phyloP scores from a whole-genome alignment of 2,113 vertebrate genomes.

The Ophthalmolycus amberensis region DNA sequence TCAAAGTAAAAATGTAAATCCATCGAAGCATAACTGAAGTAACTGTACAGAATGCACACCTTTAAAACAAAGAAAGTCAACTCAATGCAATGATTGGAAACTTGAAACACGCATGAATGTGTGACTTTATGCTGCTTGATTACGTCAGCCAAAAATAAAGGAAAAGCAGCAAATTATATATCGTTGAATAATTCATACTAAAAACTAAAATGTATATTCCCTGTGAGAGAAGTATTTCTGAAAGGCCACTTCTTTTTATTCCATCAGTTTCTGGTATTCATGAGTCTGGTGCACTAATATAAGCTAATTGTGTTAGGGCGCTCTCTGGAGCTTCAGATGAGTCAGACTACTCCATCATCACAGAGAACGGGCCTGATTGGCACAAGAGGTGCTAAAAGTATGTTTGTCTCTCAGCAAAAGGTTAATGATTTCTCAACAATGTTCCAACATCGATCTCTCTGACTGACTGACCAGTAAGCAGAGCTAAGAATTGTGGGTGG shows the following conservation, averaged over 20 bases:
- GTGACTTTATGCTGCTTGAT: background rate
- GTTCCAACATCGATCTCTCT: slow-evolving; percentile 23
- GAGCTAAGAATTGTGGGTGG: background rate
- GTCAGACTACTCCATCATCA: slow-evolving; percentile 44
- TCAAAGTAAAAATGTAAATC: background rate
- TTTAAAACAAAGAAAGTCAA: background rate
- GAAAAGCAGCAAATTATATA: background rate
- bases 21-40: background rate
- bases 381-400: slow-evolving; percentile 33
- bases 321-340: slow-evolving; percentile 40
- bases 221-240: background rate
- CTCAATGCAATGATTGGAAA: background rate
- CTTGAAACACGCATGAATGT: background rate
- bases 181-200: background rate
- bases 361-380: slow-evolving; percentile 30
- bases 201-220: slow-evolving; percentile 1
- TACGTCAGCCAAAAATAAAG: background rate
- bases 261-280: slow-evolving; percentile 6
- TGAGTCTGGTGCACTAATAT: slow-evolving; percentile 7
- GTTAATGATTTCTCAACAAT: slow-evolving; percentile 28
- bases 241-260: slow-evolving; percentile 8
- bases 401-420: slow-evolving; percentile 32
- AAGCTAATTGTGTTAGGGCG: background rate
- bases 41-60: background rate
- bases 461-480: slow-evolving; percentile 14